A percentile compares a stretch with the other conserved stretches of the same genome.
Conservation (phyloP, 2,113 vertebrate species). For the Colinus virginianus region DNA sequence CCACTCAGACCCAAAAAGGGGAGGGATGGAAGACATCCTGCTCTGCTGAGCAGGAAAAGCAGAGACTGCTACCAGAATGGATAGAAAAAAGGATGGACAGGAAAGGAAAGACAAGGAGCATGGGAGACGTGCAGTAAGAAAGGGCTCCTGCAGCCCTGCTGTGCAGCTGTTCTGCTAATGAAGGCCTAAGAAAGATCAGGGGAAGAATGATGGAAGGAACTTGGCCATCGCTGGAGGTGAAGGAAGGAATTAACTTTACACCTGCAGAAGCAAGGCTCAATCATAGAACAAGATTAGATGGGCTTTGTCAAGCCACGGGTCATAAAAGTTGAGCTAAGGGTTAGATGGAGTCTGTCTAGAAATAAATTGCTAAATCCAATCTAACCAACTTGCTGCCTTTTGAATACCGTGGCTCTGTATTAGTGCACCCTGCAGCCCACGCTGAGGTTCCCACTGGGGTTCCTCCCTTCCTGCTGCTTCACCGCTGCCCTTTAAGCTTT, state of each 20-base stretch:
- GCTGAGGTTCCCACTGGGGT: not conserved
- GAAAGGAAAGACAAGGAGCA: no score
- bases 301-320: not conserved
- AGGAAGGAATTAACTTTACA: constrained; percentile 11
- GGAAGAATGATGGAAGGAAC: not conserved
- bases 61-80: fast-evolving
- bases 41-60: fast-evolving
- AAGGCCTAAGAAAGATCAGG: not conserved
- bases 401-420: not conserved
- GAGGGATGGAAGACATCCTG: not conserved
- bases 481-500: fast-evolving
- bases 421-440: not conserved
- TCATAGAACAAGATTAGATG: not conserved
- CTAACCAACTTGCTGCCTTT: not conserved
- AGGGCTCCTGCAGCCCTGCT: not conserved
- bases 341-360: not conserved
- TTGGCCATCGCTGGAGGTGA: not conserved
- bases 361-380: not conserved
- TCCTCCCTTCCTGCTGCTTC: not conserved
- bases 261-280: not conserved
- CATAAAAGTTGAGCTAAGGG: not conserved
- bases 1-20: not conserved
- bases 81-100: not conserved
- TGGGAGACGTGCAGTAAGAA: not conserved
- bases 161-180: not conserved